These are phyloP conservation scores for Lepidurus arcticus DNA, from an alignment of 1,140 invertebrate genomes.

Conservation along the genomic window DNA sequence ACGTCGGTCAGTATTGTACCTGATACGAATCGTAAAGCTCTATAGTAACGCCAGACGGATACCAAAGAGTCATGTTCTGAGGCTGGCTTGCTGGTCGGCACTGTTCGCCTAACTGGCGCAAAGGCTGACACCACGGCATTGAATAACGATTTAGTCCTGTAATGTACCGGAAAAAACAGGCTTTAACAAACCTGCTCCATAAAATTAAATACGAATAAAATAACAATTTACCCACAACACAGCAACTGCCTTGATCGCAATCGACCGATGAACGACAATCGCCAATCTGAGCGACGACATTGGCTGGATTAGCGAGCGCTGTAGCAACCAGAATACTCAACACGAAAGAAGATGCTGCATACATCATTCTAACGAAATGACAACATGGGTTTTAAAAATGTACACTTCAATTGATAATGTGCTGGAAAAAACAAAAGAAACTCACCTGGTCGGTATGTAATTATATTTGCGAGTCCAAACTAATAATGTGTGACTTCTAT, in stretches of 20 bases:
- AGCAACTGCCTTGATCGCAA: conserved; percentile 26
- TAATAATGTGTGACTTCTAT: too few relatives aligned
- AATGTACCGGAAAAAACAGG: background rate
- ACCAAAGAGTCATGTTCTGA: background rate
- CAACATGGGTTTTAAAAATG: too few relatives aligned
- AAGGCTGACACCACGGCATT: conserved; percentile 29
- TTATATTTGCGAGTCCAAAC: too few relatives aligned
- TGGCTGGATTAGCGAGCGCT: background rate
- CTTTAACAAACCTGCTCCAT: background rate
- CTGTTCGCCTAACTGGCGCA: conserved; percentile 25
- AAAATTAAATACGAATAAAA: background rate
- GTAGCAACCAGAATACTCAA: background rate
- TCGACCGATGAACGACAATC: conserved; percentile 27
- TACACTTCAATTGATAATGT: too few relatives aligned
- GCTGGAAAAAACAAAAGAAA: too few relatives aligned
- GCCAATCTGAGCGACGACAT: background rate
- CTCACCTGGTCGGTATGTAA: too few relatives aligned
- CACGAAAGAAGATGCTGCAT: background rate
- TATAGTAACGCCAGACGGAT: background rate
- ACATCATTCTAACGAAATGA: background rate
- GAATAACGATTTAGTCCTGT: conserved; percentile 28
- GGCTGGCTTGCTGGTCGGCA: conserved; percentile 28
- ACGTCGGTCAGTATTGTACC: background rate
- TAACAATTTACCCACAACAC: conserved; percentile 29
- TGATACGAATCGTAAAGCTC: background rate